Conservation (phyloP, 2,113 vertebrate genomes). For the chimpanzee (Pan troglodytes) region NHGRI_mPanTro3-v2.1_pri NC_072421.2:39664001-39664500, state of each 20-base stretch:
- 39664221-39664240: neutral
- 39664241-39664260: neutral
- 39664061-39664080: neutral
- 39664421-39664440: neutral
- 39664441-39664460: neutral
- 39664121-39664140: neutral
- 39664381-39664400: neutral
- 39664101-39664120: neutral
- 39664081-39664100: neutral
- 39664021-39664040: neutral
- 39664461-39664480: neutral
- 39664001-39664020: neutral
- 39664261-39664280: neutral
- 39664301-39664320: neutral
- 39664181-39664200: neutral
- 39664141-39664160: neutral
- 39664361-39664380: neutral
- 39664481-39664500: conserved; percentile 5
- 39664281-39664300: neutral
- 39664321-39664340: neutral
- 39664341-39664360: conserved; percentile 3
- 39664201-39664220: neutral
- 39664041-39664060: neutral
- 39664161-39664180: neutral
- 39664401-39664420: neutral